A percentile compares a stretch with the other conserved stretches of the same genome.
These are phyloP conservation scores for Drosophila monieri DNA, from an alignment of 2,888 invertebrate genomes.

Conservation along the genomic window DNA sequence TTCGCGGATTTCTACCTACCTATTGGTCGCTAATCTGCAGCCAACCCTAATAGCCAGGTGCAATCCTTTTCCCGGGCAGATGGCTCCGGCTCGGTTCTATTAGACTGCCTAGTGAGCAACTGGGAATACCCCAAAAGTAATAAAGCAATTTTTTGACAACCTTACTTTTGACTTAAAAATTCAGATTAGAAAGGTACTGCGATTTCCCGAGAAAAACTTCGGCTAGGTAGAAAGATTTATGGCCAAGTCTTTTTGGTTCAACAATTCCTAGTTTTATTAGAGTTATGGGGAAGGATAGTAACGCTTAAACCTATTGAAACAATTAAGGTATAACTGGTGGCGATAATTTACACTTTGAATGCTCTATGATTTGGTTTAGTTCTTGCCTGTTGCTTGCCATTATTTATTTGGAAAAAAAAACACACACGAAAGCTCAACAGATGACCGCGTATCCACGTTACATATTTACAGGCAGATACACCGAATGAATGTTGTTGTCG, in stretches of 20 bases:
- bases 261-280: constrained; percentile 8
- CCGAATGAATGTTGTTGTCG: constrained; percentile 17
- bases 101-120: not conserved
- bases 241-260: not conserved
- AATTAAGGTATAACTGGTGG: not conserved
- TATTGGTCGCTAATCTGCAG: constrained; percentile 17
- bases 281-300: constrained; percentile 2
- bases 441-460: constrained; percentile 13
- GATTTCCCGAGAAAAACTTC: not conserved
- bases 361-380: not conserved
- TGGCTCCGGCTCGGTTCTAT: constrained; percentile 4
- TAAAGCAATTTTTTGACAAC: not conserved
- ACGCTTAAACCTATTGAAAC: constrained; percentile 21
- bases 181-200: not conserved
- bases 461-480: constrained; percentile 21
- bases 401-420: constrained; percentile 17
- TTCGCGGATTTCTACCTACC: constrained; percentile 5
- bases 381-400: not conserved
- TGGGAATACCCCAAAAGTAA: constrained; percentile 1
- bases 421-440: constrained; percentile 15
- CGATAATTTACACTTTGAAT: constrained; percentile 11
- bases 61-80: constrained; percentile 5
- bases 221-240: not conserved
- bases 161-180: not conserved
- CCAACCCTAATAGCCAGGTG: constrained; percentile 35